Base-by-base conservation (phyloP, 2,797 vertebrate genomes). In the Pagetopsis macropterus region DNA sequence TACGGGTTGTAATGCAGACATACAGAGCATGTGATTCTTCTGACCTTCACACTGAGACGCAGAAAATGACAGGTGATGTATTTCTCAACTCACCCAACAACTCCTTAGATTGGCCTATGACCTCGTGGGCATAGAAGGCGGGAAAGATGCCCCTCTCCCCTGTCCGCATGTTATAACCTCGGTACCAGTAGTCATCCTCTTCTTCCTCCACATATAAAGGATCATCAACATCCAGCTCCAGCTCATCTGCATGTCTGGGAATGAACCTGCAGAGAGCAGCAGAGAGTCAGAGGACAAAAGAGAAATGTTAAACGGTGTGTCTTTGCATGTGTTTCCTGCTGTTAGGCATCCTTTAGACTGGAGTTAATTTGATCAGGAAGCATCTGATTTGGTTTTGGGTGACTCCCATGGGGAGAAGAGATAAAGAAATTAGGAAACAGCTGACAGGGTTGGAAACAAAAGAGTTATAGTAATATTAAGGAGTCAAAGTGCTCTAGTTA, bases 151-250 rank as follows among this genome's bases (percentile, higher is more conserved):
- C 98, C 3, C 95, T 91, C 85, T 98, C 97, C 5, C 98, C 98
- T 0, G 98, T 99, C 8, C 97, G 93, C 98, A 99, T 99, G 91
- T 99, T 99, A 86, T 98, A 99, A 14, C 98, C 98, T 19, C 96
- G 92, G 91, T 96, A 99, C 98, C 98, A 99, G 88, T 97, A 99
- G 87, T 99, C 98, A 2, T 99, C 98, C 81, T 98, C 98, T 84
- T 99, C 97, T 50, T 96, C 95, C 87, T 99, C 98, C 79, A 99
- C 96, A 64, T 95, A 95, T 73, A 99, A 91, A 0, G 98, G 98
- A 73, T 99, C 98, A 0, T 99, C 98, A 86, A 99, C 97, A 0
- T 99, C 98, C 37, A 99, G 92, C 88, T 99, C 97, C 88, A 99
- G 92, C 83, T 99, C 98, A 0, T 99, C 98, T 45, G 96, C 93